Conservation (phyloP, 1,140 invertebrate species). For the Trinorchestia longiramus region DNA sequence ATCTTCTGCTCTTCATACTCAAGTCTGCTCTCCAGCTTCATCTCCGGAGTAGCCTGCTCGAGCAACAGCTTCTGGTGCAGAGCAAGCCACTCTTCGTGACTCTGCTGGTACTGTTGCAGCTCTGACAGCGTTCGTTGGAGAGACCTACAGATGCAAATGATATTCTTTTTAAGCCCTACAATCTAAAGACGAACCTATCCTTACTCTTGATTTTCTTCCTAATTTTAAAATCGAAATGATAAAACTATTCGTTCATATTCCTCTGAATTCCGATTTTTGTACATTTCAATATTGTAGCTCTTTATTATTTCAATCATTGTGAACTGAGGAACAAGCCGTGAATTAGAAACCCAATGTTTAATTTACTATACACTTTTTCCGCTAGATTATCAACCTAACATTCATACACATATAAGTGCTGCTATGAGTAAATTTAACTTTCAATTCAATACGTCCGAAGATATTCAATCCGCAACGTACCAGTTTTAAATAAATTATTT, state of each 20-base stretch:
- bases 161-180: neutral
- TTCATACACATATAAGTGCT: too few species aligned
- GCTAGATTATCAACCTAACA: too few species aligned
- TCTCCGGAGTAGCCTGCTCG: conserved; percentile 74
- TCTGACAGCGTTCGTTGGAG: conserved; percentile 78
- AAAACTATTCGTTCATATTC: neutral
- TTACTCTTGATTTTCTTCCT: neutral
- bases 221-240: neutral
- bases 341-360: too few species aligned
- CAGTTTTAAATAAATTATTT: too few species aligned
- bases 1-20: conserved; percentile 72
- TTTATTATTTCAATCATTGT: too few species aligned
- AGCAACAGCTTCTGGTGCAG: conserved; percentile 76
- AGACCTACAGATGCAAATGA: conserved; percentile 71
- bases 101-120: conserved; percentile 77
- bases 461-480: too few species aligned
- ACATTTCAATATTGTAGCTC: too few species aligned
- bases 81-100: conserved; percentile 77
- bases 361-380: too few species aligned
- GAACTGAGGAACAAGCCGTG: too few species aligned
- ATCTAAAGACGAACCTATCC: neutral
- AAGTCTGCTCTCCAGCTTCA: conserved; percentile 71
- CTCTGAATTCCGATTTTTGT: too few species aligned
- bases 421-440: too few species aligned
- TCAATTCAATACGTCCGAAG: too few species aligned